Evolutionary conservation across 53 echinoderm and acorn worm genomes (phyloP).

Genomic region (Actinopyga echinites): DNA sequence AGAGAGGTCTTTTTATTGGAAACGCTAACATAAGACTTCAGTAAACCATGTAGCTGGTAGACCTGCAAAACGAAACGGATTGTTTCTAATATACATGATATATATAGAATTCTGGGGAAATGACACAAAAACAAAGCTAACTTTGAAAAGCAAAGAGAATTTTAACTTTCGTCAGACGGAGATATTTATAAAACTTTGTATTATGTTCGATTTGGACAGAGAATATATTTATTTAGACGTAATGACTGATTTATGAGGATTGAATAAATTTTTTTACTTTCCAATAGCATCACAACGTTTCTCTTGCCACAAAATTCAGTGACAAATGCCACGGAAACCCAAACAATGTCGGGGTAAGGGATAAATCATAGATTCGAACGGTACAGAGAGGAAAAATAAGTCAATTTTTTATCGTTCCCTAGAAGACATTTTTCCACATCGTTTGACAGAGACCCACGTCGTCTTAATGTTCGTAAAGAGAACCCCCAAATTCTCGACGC

Average conservation of each 20-base stretch:
- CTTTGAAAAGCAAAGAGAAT: too few species aligned
- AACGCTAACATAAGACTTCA: too few species aligned
- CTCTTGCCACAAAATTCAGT: background rate
- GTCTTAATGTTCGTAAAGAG: constrained; percentile 1
- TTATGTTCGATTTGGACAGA: background rate
- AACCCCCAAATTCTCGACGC: background rate
- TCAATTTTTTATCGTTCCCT: background rate
- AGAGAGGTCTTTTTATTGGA: too few species aligned
- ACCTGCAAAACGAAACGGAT: too few species aligned
- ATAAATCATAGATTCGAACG: background rate
- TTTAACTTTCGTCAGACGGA: too few species aligned
- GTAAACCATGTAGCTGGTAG: too few species aligned
- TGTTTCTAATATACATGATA: too few species aligned
- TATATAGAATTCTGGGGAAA: too few species aligned
- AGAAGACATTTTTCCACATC: background rate
- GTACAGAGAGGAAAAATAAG: background rate
- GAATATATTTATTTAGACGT: constrained; percentile 11
- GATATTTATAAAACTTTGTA: too few species aligned
- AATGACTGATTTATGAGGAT: background rate
- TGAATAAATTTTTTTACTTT: background rate
- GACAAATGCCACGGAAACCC: constrained; percentile 2
- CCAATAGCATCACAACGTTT: background rate
- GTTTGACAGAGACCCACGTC: background rate
- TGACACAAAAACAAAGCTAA: too few species aligned
- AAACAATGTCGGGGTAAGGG: constrained; percentile 12